phyloP scores from a whole-genome alignment of 2,888 invertebrate genomes.

The Amblyjoppa proteus region DNA sequence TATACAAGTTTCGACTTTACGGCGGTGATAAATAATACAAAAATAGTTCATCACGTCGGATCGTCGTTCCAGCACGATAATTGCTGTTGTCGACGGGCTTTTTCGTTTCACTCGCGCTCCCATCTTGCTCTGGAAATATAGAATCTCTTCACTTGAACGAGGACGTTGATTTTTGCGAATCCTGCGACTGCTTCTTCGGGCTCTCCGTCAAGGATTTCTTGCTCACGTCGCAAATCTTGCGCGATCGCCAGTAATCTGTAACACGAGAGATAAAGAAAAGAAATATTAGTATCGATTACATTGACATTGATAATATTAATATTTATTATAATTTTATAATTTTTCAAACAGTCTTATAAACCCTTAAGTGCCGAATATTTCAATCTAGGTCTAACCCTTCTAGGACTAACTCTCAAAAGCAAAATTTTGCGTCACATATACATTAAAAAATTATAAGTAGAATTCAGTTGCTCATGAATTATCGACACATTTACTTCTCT shows the following conservation, averaged over 20 bases:
- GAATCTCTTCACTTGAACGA: constrained; percentile 52
- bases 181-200: constrained; percentile 73
- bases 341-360: neutral
- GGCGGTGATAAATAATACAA: constrained; percentile 31
- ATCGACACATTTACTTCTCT: no score
- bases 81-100: constrained; percentile 48
- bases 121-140: neutral
- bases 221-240: constrained; percentile 78
- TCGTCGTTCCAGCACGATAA: constrained; percentile 18
- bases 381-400: no score
- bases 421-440: no score
- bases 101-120: constrained; percentile 3
- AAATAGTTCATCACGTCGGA: constrained; percentile 64
- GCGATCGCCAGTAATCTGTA: constrained; percentile 82
- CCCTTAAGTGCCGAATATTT: neutral
- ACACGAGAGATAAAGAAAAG: constrained; percentile 61
- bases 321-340: neutral
- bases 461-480: no score
- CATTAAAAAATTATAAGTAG: no score
- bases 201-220: constrained; percentile 74
- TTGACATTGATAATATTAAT: neutral
- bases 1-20: constrained; percentile 13
- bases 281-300: constrained; percentile 23
- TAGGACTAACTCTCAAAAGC: no score
- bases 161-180: constrained; percentile 63